phyloP scores from a whole-genome alignment of 2,113 vertebrate genomes.

The Osmerus mordax region DNA sequence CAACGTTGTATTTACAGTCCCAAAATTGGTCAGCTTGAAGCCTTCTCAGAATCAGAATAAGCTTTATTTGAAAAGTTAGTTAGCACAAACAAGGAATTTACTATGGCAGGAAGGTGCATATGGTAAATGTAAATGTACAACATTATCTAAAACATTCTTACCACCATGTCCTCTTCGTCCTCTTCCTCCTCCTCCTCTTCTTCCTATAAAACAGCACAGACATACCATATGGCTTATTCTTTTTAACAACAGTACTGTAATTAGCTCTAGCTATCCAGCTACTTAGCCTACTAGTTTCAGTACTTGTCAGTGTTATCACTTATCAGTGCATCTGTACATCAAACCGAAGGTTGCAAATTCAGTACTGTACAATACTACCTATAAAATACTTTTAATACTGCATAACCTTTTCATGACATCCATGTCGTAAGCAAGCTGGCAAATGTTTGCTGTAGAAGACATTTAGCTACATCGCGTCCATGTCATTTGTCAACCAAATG shows the following conservation, averaged over 20 bases:
- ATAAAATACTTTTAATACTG: too few relatives aligned
- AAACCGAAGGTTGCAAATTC: too few relatives aligned
- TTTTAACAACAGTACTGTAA: neutral
- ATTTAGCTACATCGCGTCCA: too few relatives aligned
- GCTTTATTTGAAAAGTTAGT: neutral
- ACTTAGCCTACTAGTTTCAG: neutral
- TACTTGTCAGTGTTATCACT: too few relatives aligned
- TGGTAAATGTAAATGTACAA: neutral
- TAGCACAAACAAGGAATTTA: neutral
- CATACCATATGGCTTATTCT: neutral
- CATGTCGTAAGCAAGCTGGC: too few relatives aligned
- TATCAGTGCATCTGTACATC: neutral
- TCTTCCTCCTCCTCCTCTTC: constrained; percentile 65
- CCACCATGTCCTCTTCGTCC: constrained; percentile 72
- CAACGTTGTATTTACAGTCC: too few relatives aligned
- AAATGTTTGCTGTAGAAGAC: too few relatives aligned
- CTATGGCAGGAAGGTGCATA: too few relatives aligned
- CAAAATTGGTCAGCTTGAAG: too few relatives aligned
- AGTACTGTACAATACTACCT: too few relatives aligned
- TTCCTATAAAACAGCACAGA: constrained; percentile 28
- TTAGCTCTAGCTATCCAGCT: neutral
- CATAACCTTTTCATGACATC: too few relatives aligned
- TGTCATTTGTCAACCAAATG: neutral
- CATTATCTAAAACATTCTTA: constrained; percentile 40
- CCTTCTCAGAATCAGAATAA: too few relatives aligned